phyloP scores from a whole-genome alignment of 2,888 invertebrate species.

The Aspidiotus destructor region DNA sequence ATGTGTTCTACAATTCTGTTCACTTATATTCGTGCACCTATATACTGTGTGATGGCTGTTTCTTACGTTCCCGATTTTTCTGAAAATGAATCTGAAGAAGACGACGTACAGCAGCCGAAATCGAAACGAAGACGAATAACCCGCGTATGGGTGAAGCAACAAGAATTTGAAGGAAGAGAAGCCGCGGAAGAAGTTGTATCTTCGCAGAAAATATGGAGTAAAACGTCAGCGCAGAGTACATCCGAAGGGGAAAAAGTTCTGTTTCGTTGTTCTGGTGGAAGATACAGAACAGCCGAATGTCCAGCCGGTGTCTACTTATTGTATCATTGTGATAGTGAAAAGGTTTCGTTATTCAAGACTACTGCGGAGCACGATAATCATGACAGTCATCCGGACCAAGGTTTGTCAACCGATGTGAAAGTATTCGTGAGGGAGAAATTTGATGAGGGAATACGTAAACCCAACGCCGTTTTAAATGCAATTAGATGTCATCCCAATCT shows the following conservation, averaged over 20 bases:
- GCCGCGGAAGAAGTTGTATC: conserved; percentile 1
- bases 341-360: conserved; percentile 10
- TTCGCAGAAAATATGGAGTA: neutral
- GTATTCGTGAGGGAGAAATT: neutral
- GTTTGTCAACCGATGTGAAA: neutral
- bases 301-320: conserved; percentile 2
- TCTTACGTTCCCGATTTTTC: neutral
- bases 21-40: too few relatives aligned
- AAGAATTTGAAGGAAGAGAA: conserved; percentile 6
- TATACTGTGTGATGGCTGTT: too few relatives aligned
- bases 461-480: conserved; percentile 7
- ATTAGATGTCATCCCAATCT: neutral
- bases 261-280: neutral
- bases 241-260: neutral
- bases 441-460: conserved; percentile 11
- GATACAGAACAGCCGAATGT: neutral
- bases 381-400: neutral
- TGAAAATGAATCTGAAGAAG: neutral
- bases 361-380: neutral
- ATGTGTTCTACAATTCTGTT: too few relatives aligned
- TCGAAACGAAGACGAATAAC: neutral
- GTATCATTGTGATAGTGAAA: conserved; percentile 1
- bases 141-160: conserved; percentile 3
- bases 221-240: neutral
- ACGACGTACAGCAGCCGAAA: conserved; percentile 8